Evolutionary conservation across 1,140 invertebrate species (phyloP).

Genomic region (Temnothorax curvispinosus): DNA sequence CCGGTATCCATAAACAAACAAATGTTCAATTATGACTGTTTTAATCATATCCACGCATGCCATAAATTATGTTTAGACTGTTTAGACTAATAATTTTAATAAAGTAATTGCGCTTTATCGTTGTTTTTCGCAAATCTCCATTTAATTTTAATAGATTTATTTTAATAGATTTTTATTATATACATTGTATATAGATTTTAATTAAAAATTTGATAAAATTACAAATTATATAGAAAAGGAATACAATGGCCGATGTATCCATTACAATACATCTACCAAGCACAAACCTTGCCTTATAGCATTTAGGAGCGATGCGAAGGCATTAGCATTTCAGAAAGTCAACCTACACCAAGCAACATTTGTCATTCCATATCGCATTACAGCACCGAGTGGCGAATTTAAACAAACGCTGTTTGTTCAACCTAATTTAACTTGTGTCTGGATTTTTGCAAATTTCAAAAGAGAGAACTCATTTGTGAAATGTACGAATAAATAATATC

Average conservation of each 20-base stretch:
- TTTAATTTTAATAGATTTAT: not conserved
- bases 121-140: not conserved
- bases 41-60: not conserved
- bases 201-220: not conserved
- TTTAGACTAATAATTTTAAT: not conserved
- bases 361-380: slow-evolving; percentile 65
- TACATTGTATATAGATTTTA: not conserved
- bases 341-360: slow-evolving; percentile 46
- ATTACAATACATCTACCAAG: not conserved
- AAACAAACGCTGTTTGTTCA: slow-evolving; percentile 27
- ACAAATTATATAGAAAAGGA: not conserved
- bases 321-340: slow-evolving; percentile 61
- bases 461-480: not conserved
- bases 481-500: no score
- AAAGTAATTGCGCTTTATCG: not conserved
- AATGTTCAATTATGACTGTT: not conserved
- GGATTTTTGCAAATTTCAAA: not conserved
- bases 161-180: not conserved
- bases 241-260: not conserved
- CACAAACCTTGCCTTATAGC: not conserved
- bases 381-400: not conserved
- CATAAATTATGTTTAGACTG: not conserved
- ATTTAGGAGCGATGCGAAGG: not conserved
- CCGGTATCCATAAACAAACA: not conserved
- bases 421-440: slow-evolving; percentile 29